Evolutionary conservation across 2,888 invertebrate genomes (phyloP), one percentile per base, ranked within the genome.

Genomic region (Amphipoea oculea): DNA sequence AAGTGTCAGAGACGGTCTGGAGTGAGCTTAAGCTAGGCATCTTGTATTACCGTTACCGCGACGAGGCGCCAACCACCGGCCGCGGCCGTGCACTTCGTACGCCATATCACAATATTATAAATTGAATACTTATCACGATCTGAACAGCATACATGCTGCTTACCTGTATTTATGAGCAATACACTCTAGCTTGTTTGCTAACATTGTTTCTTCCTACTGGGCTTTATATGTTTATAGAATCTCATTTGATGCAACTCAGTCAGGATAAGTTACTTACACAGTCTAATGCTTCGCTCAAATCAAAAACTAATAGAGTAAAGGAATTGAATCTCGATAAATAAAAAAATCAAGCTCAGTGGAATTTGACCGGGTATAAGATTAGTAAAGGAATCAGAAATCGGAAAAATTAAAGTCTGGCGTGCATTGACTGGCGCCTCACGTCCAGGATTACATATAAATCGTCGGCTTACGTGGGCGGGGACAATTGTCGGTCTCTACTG

Each of bases 31-130:
- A 93, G 93, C 93, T 93, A 94, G 95, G 94, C 94, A 95, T 92
- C 95, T 96, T 92, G 96, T 95, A 95, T 96, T 96, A 96, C 96
- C 96, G 96, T 96, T 96, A 96, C 92, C 92, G 89, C 94, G 88
- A 91, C 90, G 89, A 92, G 96, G 96, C 96, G 96, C 96, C 96
- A 93, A 89, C 90, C 89, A 87, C 89, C 78, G 83, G 86, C 80
- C 86, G 86, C 85, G 88, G 85, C 88, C 82, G 63, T 60, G 89
- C 88, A 88, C 88, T 78, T 79, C 85, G 83, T 88, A 86, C 82
- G 81, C 86, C 81, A 88, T 89, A 87, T 89, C 89, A 88, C 86
- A 88, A 89, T 90, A 89, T 88, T 87, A 89, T 89, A 86, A 89
- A 90, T 88, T 86, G 82, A 87, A 87, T 86, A 84, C 82, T 84